Evolutionary conservation across 2,113 vertebrate genomes (phyloP).

Genomic region (Catagonus wagneri): DNA sequence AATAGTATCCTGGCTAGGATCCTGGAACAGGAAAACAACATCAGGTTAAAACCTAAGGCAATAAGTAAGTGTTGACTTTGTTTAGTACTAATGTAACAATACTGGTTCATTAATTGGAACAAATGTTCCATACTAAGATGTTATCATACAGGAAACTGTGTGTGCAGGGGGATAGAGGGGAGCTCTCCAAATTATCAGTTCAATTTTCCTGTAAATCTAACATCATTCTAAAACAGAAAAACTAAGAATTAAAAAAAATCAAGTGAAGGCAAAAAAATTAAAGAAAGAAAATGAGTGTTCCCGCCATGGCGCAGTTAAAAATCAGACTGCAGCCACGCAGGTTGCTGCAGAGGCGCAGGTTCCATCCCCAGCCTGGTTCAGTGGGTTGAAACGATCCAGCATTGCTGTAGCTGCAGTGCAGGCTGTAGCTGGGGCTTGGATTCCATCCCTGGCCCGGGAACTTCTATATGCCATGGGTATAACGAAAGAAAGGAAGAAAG

Average conservation of each 20-base stretch:
- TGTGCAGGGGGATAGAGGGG: not conserved
- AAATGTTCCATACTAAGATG: not conserved
- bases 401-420: too few species aligned
- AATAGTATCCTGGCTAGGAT: not conserved
- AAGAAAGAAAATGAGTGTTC: not conserved
- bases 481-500: too few species aligned
- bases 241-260: not conserved
- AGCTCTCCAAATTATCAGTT: not conserved
- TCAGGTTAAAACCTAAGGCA: not conserved
- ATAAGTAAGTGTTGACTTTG: not conserved
- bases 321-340: too few species aligned
- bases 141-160: not conserved
- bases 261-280: not conserved
- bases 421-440: too few species aligned
- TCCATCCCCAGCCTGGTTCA: too few species aligned
- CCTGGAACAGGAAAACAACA: not conserved
- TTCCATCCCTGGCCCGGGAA: too few species aligned
- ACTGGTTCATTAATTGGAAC: not conserved
- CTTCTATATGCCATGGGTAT: too few species aligned
- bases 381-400: too few species aligned
- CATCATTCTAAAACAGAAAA: not conserved
- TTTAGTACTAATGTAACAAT: not conserved
- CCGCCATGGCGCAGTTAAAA: too few species aligned
- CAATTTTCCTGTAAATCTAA: not conserved
- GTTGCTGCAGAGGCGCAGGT: too few species aligned